A percentile compares a stretch with the other conserved stretches of the same genome.
phyloP scores from a whole-genome alignment of 2,797 vertebrate species.

The Benthosema pterotum region DNA sequence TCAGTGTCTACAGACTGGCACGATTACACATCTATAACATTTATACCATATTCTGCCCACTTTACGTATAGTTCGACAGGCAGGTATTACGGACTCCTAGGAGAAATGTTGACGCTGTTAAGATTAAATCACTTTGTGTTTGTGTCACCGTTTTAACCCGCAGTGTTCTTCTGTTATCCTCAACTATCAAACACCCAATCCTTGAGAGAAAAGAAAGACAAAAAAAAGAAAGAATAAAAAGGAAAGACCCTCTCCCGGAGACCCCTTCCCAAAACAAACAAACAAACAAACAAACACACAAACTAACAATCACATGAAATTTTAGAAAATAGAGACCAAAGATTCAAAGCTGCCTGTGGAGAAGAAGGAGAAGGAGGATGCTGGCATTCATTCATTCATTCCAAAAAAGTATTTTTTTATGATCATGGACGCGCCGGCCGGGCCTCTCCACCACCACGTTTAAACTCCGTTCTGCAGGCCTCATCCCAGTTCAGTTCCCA shows the following conservation, averaged over 20 bases:
- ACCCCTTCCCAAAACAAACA: constrained; percentile 20
- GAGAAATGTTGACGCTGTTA: constrained; percentile 42
- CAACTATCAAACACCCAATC: constrained; percentile 30
- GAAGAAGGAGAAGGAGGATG: too few species aligned
- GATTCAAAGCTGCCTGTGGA: constrained; percentile 78
- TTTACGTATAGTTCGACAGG: constrained; percentile 7
- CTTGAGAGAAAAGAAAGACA: constrained; percentile 14
- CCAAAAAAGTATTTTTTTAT: constrained; percentile 58
- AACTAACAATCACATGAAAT: constrained; percentile 56
- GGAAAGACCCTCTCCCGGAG: constrained; percentile 8
- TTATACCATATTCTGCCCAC: constrained; percentile 25
- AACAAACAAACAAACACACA: constrained; percentile 15
- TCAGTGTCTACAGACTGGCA: constrained; percentile 32
- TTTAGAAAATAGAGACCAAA: constrained; percentile 66
- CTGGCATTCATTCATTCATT: constrained; percentile 69
- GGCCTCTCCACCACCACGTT: constrained; percentile 36
- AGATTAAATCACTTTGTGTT: constrained; percentile 39
- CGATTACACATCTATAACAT: constrained; percentile 34
- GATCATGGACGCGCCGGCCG: constrained; percentile 41
- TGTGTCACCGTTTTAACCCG: constrained; percentile 38
- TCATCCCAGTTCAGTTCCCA: constrained; percentile 73
- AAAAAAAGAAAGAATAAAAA: constrained; percentile 2
- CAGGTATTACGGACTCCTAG: constrained; percentile 37
- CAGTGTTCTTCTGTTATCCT: constrained; percentile 28
- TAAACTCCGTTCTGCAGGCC: constrained; percentile 62